Evolutionary conservation across 2,113 vertebrate genomes (phyloP).

Genomic region (Passer montanus): DNA sequence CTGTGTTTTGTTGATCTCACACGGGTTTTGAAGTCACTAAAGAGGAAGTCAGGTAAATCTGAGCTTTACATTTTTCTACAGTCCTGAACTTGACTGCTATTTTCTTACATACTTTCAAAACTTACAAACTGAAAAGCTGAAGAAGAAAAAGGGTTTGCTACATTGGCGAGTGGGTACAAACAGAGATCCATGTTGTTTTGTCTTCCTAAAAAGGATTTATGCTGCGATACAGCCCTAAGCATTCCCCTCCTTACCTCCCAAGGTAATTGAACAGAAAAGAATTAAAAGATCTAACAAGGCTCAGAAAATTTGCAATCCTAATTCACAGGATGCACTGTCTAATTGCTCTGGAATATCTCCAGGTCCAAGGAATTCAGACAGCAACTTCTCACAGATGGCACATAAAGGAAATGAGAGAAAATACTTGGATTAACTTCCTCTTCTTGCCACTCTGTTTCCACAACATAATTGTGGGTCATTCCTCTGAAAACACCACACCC

Average conservation of each 20-base stretch:
- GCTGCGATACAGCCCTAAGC: not conserved
- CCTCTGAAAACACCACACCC: not conserved
- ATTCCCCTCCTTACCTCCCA: not conserved
- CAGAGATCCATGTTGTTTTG: not conserved
- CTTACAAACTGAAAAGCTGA: not conserved
- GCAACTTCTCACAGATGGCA: not conserved
- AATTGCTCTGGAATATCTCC: not conserved
- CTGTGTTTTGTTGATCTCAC: not conserved
- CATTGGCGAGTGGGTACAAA: not conserved
- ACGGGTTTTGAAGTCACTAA: not conserved
- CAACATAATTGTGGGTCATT: not conserved
- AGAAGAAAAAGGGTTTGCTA: not conserved
- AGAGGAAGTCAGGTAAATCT: not conserved
- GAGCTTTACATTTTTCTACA: not conserved
- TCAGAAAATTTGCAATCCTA: not conserved
- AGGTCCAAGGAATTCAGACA: not conserved
- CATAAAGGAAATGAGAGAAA: not conserved
- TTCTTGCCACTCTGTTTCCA: not conserved
- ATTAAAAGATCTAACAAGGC: not conserved
- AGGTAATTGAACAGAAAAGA: not conserved
- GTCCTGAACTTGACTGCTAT: not conserved
- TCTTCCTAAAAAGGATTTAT: not conserved
- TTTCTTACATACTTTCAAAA: not conserved
- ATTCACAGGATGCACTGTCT: not conserved
- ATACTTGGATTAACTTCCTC: not conserved